These are phyloP conservation scores for Psittacus erithacus DNA, from an alignment of 2,113 vertebrate species.

Conservation along the genomic window DNA sequence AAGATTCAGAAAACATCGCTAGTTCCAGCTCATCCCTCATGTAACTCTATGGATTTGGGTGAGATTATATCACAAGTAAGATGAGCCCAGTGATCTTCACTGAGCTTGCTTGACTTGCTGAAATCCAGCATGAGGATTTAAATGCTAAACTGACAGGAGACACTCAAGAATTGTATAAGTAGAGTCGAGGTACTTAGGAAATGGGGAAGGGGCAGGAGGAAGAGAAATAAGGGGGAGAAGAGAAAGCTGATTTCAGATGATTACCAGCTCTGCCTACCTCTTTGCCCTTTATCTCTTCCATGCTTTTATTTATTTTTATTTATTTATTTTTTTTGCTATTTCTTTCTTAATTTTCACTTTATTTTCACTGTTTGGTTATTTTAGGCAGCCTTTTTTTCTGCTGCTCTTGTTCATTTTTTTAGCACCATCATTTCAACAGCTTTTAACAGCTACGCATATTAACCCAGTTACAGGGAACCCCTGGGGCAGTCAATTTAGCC, in stretches of 20 bases:
- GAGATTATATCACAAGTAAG: background rate
- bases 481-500: background rate
- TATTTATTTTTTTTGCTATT: background rate
- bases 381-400: background rate
- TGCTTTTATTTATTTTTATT: background rate
- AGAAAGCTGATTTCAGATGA: background rate
- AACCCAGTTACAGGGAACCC: background rate
- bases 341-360: background rate
- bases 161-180: background rate
- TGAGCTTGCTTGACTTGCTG: background rate
- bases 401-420: background rate
- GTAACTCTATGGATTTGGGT: slow-evolving; percentile 6
- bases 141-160: background rate
- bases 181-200: background rate
- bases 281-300: background rate
- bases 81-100: background rate
- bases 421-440: background rate
- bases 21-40: background rate
- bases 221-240: background rate
- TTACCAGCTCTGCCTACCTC: background rate
- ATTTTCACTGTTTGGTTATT: background rate
- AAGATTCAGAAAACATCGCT: slow-evolving; percentile 9
- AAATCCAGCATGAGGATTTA: background rate
- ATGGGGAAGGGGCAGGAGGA: background rate
- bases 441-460: background rate